Evolutionary conservation across 2,888 invertebrate genomes (phyloP).

Genomic region (Brenthis daphne): DNA sequence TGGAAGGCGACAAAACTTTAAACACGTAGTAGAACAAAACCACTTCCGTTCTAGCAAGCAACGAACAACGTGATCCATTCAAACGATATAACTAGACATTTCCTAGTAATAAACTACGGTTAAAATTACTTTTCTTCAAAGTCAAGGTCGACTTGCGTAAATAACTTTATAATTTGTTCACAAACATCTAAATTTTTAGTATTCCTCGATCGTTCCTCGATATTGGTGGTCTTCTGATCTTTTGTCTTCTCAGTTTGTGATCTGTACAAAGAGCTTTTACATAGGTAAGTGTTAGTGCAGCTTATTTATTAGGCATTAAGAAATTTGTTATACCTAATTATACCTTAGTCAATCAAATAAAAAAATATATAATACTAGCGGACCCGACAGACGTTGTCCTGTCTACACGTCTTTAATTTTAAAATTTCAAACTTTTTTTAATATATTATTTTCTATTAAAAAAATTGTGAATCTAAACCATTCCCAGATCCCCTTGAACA

Average conservation of each 20-base stretch:
- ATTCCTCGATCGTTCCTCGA: slow-evolving; percentile 10
- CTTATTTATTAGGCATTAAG: too few species aligned
- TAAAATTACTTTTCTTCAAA: slow-evolving; percentile 36
- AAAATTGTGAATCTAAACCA: too few species aligned
- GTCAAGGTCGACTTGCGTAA: slow-evolving; percentile 30
- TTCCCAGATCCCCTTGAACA: too few species aligned
- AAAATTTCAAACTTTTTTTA: too few species aligned
- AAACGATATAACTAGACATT: slow-evolving; percentile 11
- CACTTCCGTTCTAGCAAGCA: slow-evolving; percentile 4
- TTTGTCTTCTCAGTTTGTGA: neutral
- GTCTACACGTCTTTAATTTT: too few species aligned
- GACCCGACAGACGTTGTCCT: too few species aligned
- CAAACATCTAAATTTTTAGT: slow-evolving; percentile 28
- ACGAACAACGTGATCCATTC: slow-evolving; percentile 15
- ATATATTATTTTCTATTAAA: too few species aligned
- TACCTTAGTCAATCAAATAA: too few species aligned
- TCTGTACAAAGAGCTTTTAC: neutral
- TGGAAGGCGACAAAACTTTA: too few species aligned
- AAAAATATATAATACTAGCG: too few species aligned
- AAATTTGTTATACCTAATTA: too few species aligned
- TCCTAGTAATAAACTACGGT: slow-evolving; percentile 28
- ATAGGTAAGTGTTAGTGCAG: neutral
- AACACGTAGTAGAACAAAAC: slow-evolving; percentile 3
- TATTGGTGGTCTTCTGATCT: slow-evolving; percentile 11
- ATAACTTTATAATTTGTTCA: slow-evolving; percentile 33